Evolutionary conservation across 1,140 invertebrate genomes (phyloP).

Genomic region (Druon quercuslanigerum): DNA sequence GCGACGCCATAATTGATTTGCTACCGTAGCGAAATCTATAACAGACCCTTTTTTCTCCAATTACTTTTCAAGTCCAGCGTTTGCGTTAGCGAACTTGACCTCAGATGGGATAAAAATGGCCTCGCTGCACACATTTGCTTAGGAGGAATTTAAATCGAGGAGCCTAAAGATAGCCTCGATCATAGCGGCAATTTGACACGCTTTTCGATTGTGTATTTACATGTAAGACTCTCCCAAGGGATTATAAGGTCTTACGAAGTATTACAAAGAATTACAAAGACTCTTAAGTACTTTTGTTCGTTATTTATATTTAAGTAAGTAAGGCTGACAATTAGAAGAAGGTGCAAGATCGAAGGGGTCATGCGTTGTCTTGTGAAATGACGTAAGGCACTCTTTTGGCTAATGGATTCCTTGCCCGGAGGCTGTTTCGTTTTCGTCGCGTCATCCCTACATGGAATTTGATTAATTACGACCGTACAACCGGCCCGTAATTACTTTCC

Average conservation of each 20-base stretch:
- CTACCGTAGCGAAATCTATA: constrained; percentile 31
- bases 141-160: neutral
- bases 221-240: no score
- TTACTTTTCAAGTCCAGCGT: constrained; percentile 24
- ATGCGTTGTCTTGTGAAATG: constrained; percentile 4
- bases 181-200: neutral
- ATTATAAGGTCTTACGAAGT: no score
- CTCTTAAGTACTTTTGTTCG: no score
- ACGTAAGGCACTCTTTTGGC: constrained; percentile 60
- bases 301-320: no score
- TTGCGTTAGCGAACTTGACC: neutral
- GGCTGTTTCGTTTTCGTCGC: constrained; percentile 67
- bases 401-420: constrained; percentile 67
- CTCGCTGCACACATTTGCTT: neutral
- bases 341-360: neutral
- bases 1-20: constrained; percentile 29
- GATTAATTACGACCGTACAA: constrained; percentile 67
- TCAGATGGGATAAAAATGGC: neutral
- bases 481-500: constrained; percentile 69
- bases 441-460: constrained; percentile 69
- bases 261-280: no score
- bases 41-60: constrained; percentile 25
- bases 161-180: neutral
- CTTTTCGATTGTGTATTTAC: neutral
- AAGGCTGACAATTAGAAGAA: neutral